Evolutionary conservation across 1,140 invertebrate genomes (phyloP), one percentile per base, ranked within the genome.

Genomic region (Ceratosolen fusciceps): DNA sequence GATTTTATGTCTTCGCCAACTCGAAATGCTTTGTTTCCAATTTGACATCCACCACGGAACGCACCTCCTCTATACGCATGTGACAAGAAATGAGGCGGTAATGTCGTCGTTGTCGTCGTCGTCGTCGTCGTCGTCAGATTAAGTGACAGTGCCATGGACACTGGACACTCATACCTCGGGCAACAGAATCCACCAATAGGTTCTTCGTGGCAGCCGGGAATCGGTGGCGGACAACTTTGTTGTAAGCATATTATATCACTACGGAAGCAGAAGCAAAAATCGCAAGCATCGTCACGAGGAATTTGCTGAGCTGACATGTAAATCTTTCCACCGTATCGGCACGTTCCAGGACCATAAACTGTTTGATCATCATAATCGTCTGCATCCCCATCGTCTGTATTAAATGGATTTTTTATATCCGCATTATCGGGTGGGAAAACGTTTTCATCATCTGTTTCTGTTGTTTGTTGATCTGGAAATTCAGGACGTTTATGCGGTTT

Each of bases 241-340:
- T 98, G 96, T 58, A 98, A 90, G 84, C 97, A 98, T 82, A 98
- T 98, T 82, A 98, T 98, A 86, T 98, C 97, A 86, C 96, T 96
- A 89, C 97, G 93, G 92, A 98, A 98, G 92, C 97, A 98, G 94
- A 98, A 98, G 90, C 97, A 98, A 92, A 98, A 98, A 86, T 98
- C 96, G 87, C 97, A 98, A 39, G 97, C 96, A 91, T 98, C 96
- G 80, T 97, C 95, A 83, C 96, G 91, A 29, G 96, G 96, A 81
- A 98, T 97, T 91, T 98, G 97, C 90, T 98, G 96, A 7, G 97
- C 97, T 1, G 96, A 98, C 47, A 97, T 95, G 86, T 96, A 98
- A 52, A 98, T 94, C 89, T 96, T 96, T 82, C 96, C 96, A 67
- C 96, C 96, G 85, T 96, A 98, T 82, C 96, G 91, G 86, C 97